Evolutionary conservation across 1,140 invertebrate species (phyloP), one percentile per base, ranked within the genome.

Genomic region (Globodera rostochiensis): DNA sequence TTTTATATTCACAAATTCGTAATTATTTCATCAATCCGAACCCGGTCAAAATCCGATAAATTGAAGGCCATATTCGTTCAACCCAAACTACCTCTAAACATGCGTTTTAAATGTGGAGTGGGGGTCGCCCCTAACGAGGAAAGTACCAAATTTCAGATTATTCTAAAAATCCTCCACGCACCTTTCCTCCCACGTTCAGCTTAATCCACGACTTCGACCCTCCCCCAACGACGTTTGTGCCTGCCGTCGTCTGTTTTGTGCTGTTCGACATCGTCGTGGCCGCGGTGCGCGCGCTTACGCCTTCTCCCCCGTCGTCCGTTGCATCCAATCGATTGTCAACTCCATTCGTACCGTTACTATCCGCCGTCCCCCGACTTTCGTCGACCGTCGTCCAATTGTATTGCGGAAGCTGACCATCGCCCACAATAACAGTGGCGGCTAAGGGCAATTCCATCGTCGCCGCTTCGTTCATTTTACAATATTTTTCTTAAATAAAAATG

Each of bases 151-250:
- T 25, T 25, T 25, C 25, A 25, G 0, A 25, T 25, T 25, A 25
- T 25, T 25, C 25, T 25, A 25, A 25, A 25, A 25, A 25, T 53
- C 21, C n/a, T 64, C 70, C 11, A 81, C 73, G 36, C 69, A 88
- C 88, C 83, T 84, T 85, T 66, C 88, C 88, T 13, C 88, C 88
- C 50, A 89, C 88, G 74, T 89, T 89, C 13, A 88, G 79, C 45
- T 85, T 84, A 36, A 88, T 77, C 87, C 87, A 88, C 15, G 82
- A 83, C 25, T 25, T 47, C 25, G 69, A 36, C 13, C 57, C 6
- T 64, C 57, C 57, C 19, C 57, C 57, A 1, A 13, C 21, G 53
- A 25, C 77, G 80, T 64, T 64, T 15, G 57, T 19, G 19, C 57
- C 11, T 15, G 57, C 57, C 57, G 57, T 64, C 57, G 57, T 64